Base-by-base conservation (phyloP, 2,797 vertebrate genomes). In the Danio albolineatus region DNA sequence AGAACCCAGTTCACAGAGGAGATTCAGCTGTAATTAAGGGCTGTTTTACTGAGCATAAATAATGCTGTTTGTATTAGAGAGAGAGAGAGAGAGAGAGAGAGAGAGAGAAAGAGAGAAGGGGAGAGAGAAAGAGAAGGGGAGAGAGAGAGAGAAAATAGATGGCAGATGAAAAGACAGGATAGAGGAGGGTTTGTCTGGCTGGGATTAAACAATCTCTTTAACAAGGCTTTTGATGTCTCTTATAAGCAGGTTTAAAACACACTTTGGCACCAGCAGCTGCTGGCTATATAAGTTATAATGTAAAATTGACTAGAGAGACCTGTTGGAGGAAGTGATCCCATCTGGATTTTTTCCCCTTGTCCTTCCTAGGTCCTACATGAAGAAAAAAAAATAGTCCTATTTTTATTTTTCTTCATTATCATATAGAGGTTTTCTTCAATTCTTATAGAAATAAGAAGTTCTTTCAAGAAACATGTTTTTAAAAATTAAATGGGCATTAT, bases 41-140 rank as follows among this genome's bases (percentile, higher is more conserved):
- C 94, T 96, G 96, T 98, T 98, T 98, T 96, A 94, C 96, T 78
- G 93, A 95, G 96, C 96, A 98, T 99, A 97, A 98, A 98, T 99
- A 98, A 99, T 98, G 96, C 96, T 96, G 97, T 98, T 98, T 98
- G 96, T 96, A 95, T 95, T 97, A 94, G 94, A 89, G 91, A 89
- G 92, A 17, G 93, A 90, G 92, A 90, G 92, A 88, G 89, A 79
- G 38, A 81, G 84, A 78, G 82, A 85, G 89, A 90, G 88, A 87
- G 89, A 92, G 85, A 81, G 67, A 76, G 57, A 39, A 82, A 80
- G 51, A 78, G 59, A 38, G 79, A 82, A 46, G 16, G 21, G 36
- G 69, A 54, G 17, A 72, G 69, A 17, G 7, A 43, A n/a, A 74
- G 28, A 49, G 60, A 76, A n/a, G n/a, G 36, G 41, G 21, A 53